These are phyloP conservation scores for Labroides dimidiatus DNA, from an alignment of 2,797 vertebrate species.

Conservation along the genomic window DNA sequence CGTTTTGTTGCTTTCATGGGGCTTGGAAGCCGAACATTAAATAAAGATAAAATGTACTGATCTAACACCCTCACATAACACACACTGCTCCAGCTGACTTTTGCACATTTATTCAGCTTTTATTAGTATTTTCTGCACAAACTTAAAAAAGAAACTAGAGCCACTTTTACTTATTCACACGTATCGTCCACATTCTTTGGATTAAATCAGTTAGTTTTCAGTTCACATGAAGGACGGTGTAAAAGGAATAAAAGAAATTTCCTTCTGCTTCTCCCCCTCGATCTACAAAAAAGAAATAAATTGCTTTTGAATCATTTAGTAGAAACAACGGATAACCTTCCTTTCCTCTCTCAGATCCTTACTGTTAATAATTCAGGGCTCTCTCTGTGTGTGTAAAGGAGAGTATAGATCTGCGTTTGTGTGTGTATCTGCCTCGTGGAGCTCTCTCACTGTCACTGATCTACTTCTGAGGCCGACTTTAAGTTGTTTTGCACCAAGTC, in stretches of 20 bases:
- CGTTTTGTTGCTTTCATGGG: slow-evolving; percentile 28
- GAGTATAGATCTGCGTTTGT: slow-evolving; percentile 16
- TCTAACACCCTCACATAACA: not conserved
- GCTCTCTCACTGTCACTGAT: slow-evolving; percentile 23
- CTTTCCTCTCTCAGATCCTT: slow-evolving; percentile 43
- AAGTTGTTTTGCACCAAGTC: slow-evolving; percentile 1
- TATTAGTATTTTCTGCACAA: slow-evolving; percentile 3
- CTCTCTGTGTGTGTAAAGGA: slow-evolving; percentile 31
- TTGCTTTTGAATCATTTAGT: slow-evolving; percentile 69
- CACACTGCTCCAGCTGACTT: not conserved
- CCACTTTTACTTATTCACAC: not conserved
- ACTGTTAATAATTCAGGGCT: slow-evolving; percentile 64
- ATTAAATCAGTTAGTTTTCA: slow-evolving; percentile 27
- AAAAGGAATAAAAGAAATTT: slow-evolving; percentile 8
- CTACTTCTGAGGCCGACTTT: slow-evolving; percentile 4
- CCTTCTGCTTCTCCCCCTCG: slow-evolving; percentile 12
- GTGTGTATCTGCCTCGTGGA: slow-evolving; percentile 24
- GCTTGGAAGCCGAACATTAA: slow-evolving; percentile 10
- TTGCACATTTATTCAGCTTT: slow-evolving; percentile 8
- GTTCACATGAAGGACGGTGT: slow-evolving; percentile 31
- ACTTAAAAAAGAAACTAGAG: not conserved
- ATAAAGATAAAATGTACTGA: not conserved
- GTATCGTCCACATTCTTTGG: not conserved
- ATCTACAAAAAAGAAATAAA: slow-evolving; percentile 59
- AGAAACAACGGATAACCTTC: slow-evolving; percentile 60